These are phyloP conservation scores for Asbolus verrucosus DNA, from an alignment of 1,140 invertebrate genomes.

Conservation along the genomic window DNA sequence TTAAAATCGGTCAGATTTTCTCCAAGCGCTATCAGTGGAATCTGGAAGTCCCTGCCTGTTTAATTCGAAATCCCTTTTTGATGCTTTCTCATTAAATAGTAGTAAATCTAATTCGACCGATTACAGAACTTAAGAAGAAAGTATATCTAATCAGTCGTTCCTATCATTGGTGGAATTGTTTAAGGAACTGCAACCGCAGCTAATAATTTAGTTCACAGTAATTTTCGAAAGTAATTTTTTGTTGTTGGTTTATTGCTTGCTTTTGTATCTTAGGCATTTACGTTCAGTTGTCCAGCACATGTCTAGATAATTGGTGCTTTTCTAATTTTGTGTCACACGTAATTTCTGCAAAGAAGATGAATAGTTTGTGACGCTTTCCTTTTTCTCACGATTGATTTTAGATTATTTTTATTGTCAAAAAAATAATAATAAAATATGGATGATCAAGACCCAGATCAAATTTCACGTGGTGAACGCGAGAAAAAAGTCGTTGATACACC, in stretches of 20 bases:
- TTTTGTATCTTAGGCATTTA: constrained; percentile 16
- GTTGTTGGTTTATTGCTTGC: constrained; percentile 24
- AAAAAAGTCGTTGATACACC: constrained; percentile 46
- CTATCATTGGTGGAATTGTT: constrained; percentile 27
- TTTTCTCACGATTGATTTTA: constrained; percentile 13
- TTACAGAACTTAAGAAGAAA: constrained; percentile 8
- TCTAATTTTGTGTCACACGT: constrained; percentile 33
- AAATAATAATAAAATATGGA: not conserved
- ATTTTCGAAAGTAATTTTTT: constrained; percentile 39
- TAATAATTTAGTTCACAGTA: constrained; percentile 31
- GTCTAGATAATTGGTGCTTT: constrained; percentile 32
- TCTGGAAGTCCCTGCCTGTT: too few species aligned
- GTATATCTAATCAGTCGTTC: constrained; percentile 31
- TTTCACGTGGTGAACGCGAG: constrained; percentile 41
- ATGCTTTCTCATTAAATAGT: constrained; percentile 18
- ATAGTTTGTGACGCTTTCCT: constrained; percentile 32
- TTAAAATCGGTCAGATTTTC: too few species aligned
- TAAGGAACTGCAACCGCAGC: constrained; percentile 25
- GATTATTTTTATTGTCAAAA: not conserved
- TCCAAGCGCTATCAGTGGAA: too few species aligned
- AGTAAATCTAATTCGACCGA: not conserved
- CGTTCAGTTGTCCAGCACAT: constrained; percentile 31
- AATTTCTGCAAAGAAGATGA: constrained; percentile 21
- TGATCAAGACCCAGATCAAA: constrained; percentile 22
- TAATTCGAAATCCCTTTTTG: not conserved